Evolutionary conservation across 2,113 vertebrate species (phyloP), one percentile per base, ranked within the genome.

Genomic region (Poecilia latipinna): DNA sequence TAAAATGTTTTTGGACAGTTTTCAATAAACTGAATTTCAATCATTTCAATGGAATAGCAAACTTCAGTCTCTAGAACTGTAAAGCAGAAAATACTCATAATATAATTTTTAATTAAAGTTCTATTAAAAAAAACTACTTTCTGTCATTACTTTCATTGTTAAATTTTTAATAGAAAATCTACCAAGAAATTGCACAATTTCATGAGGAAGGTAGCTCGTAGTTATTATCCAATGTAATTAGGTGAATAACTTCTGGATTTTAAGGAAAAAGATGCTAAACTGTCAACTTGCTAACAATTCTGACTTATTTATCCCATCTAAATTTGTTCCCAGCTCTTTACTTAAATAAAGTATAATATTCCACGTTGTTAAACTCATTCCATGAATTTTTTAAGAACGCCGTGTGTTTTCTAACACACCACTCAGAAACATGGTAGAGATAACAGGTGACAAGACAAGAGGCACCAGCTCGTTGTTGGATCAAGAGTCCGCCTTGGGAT

Each of bases 391-490:
- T 86, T 68, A 76, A 76, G 70, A 86, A 85, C 85, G 85, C 86
- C 86, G 80, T 65, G 85, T 82, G 73, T 86, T 82, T 91, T 90
- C 79, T 70, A 73, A 82, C 54, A 31, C 69, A 86, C 75, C 88
- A 90, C 75, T 78, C 65, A 24, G 54, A 83, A 86, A 85, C 86
- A 79, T 75, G 84, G 90, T 82, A 70, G 74, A 90, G 89, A 92
- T 91, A 91, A 85, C 91, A 92, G 90, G 88, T 91, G 92, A 93
- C 90, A 89, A 91, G 90, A 92, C 86, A 89, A 79, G 86, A 82
- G 85, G 88, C 77, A 74, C 84, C 84, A 74, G 72, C 73, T 81
- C 31, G 24, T 68, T 69, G 86, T 89, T 90, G 88, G 86, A 89
- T 92, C 77, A 78, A 28, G 74, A 85, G 82, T 88, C 82, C 76